Conservation (phyloP, 2,797 vertebrate genomes). For the Enteromius viviparus region DNA sequence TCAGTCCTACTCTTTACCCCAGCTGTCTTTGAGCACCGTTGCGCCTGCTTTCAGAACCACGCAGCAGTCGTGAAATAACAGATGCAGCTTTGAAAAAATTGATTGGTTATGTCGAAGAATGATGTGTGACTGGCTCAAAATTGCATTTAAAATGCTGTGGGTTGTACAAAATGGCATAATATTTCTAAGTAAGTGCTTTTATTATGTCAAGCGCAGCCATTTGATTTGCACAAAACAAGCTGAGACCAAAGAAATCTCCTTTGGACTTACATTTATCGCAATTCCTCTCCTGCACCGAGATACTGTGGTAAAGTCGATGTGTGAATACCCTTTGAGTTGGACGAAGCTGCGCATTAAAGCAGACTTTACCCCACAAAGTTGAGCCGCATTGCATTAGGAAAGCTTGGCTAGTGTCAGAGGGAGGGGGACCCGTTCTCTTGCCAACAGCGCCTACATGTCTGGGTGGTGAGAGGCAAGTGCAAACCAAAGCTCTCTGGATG, state of each 20-base stretch:
- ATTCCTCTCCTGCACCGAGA: conserved; percentile 34
- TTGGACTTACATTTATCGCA: conserved; percentile 7
- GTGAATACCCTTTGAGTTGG: conserved; percentile 25
- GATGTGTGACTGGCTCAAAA: not conserved
- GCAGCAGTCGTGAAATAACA: conserved; percentile 17
- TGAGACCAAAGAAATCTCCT: not conserved
- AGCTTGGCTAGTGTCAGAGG: conserved; percentile 43
- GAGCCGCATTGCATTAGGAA: conserved; percentile 47
- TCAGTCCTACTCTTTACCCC: conserved; percentile 47
- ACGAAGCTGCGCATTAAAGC: conserved; percentile 39
- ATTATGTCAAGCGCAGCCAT: not conserved
- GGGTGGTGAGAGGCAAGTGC: conserved; percentile 55
- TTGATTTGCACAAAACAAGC: not conserved
- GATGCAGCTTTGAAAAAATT: conserved; percentile 13
- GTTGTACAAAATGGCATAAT: conserved; percentile 3
- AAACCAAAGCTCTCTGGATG: conserved; percentile 41
- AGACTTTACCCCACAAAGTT: conserved; percentile 39
- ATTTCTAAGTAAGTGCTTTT: not conserved
- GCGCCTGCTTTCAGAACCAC: conserved; percentile 33
- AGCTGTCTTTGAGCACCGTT: conserved; percentile 50
- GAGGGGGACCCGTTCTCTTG: conserved; percentile 51
- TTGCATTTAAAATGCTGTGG: not conserved
- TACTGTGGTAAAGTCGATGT: conserved; percentile 31
- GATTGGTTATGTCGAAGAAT: not conserved
- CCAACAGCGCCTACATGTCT: conserved; percentile 58